Base-by-base conservation (phyloP, 2,113 vertebrate genomes). In the Dolichotis patagonum region DNA sequence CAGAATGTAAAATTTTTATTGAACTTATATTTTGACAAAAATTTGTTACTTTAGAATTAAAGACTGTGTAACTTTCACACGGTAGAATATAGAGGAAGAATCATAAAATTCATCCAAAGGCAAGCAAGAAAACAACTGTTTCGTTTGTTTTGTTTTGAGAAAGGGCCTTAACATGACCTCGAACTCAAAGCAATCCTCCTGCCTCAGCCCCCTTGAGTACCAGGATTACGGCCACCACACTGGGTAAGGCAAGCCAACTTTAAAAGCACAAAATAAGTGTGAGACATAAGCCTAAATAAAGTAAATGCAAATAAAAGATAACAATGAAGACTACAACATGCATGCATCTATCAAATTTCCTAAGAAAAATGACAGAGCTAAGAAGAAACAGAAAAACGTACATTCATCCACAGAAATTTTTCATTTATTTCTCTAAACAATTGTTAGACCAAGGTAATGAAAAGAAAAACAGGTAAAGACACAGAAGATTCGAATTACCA, bases 371-470 rank as follows among this genome's bases (percentile, higher is more conserved):
- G 35, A 77, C 12, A 75, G 46, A 38, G 32, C 6, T 58, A 56
- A 56, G 26, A 67, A 77, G n/a, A 77, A 77, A 92, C 0, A 69
- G 7, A 71, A 52, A 85, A 85, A 81, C 46, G n/a, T 32, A 90
- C 4, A 49, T 60, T 41, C 46, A 82, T 41, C 41, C 12, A 52
- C 13, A 83, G 14, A 16, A 12, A 63, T 38, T 96, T 80, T 87
- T 69, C 73, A 81, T 38, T 7, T 80, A 86, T 63, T 90, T 87
- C 65, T 96, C 56, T 90, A 35, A 83, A 52, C 49, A 84, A 90
- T 6, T 80, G 16, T 35, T 71, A 41, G 22, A 80, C 71, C 9
- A 71, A 24, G 32, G 41, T 85, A 12, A 96, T 63, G 80, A n/a
- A 75, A 14, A 11, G 32, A 88, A 73, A 78, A 49, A 41, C 67